These are phyloP conservation scores for Heliconius charithonia DNA, from an alignment of 2,888 invertebrate species.

Conservation along the genomic window DNA sequence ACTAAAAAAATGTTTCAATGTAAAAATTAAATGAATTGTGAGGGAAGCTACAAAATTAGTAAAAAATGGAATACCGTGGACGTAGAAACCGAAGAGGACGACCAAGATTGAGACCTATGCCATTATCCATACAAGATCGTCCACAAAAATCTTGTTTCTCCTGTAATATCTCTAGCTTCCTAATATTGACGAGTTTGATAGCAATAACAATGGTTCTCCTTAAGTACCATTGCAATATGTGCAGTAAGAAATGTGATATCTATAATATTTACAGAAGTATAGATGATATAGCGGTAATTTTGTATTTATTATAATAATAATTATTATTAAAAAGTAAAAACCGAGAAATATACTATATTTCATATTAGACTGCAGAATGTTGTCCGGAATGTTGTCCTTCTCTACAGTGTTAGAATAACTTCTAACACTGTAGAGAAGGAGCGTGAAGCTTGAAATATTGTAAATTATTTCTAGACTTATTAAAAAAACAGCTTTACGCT, in stretches of 20 bases:
- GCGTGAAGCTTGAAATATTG: too few species aligned
- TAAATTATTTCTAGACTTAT: too few species aligned
- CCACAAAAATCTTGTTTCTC: slow-evolving; percentile 54
- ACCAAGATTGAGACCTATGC: slow-evolving; percentile 46
- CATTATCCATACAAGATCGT: slow-evolving; percentile 26
- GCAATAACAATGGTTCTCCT: slow-evolving; percentile 65
- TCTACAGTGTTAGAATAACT: too few species aligned
- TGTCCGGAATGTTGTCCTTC: too few species aligned
- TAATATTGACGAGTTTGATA: slow-evolving; percentile 62
- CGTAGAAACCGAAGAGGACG: slow-evolving; percentile 61
- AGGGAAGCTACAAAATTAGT: slow-evolving; percentile 25
- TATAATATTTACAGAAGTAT: slow-evolving; percentile 61
- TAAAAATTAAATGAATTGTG: background rate
- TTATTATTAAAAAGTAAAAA: background rate
- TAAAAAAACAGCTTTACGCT: too few species aligned
- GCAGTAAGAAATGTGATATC: slow-evolving; percentile 58
- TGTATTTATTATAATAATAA: slow-evolving; percentile 4
- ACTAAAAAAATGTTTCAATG: background rate
- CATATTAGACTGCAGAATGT: background rate
- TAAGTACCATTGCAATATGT: slow-evolving; percentile 64
- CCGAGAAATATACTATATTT: background rate
- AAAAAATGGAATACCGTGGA: slow-evolving; percentile 61
- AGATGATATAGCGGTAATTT: slow-evolving; percentile 65
- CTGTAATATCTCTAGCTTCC: slow-evolving; percentile 56
- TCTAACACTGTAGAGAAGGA: too few species aligned